Evolutionary conservation across 1,140 invertebrate species (phyloP).

Genomic region (Bombus confusus): DNA sequence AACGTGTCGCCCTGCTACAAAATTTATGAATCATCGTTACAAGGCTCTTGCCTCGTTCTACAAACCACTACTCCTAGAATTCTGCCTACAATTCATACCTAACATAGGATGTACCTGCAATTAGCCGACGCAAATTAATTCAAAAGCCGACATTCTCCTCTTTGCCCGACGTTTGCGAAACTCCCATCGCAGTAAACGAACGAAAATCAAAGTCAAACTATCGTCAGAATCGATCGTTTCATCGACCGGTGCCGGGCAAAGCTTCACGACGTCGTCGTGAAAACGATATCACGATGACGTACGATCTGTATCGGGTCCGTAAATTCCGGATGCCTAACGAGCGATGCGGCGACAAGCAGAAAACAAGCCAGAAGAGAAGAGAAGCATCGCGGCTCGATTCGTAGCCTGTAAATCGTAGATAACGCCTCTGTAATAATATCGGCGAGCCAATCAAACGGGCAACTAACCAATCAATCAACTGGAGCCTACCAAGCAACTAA

Average conservation of each 20-base stretch:
- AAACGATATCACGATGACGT: slow-evolving; percentile 13
- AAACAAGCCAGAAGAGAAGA: slow-evolving; percentile 18
- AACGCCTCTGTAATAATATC: slow-evolving; percentile 34
- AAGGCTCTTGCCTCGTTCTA: background rate
- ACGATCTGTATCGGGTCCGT: slow-evolving; percentile 20
- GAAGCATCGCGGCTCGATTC: slow-evolving; percentile 13
- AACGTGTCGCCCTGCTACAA: slow-evolving; percentile 8
- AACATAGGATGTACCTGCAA: background rate
- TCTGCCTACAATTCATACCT: background rate
- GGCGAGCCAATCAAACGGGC: slow-evolving; percentile 48
- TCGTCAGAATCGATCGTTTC: background rate
- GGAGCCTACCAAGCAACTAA: slow-evolving; percentile 62
- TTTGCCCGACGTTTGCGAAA: background rate
- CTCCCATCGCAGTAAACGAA: background rate
- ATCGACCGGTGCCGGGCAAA: background rate
- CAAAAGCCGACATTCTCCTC: background rate
- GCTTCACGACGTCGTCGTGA: background rate
- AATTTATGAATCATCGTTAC: slow-evolving; percentile 33
- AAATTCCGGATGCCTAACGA: slow-evolving; percentile 48
- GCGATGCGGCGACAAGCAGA: slow-evolving; percentile 13
- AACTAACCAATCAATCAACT: slow-evolving; percentile 49
- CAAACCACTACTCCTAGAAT: background rate
- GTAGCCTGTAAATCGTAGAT: slow-evolving; percentile 37
- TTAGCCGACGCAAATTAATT: background rate
- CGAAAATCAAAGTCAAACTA: background rate